Evolutionary conservation across 2,797 vertebrate species (phyloP).

Genomic region (Cossypha dichroa): DNA sequence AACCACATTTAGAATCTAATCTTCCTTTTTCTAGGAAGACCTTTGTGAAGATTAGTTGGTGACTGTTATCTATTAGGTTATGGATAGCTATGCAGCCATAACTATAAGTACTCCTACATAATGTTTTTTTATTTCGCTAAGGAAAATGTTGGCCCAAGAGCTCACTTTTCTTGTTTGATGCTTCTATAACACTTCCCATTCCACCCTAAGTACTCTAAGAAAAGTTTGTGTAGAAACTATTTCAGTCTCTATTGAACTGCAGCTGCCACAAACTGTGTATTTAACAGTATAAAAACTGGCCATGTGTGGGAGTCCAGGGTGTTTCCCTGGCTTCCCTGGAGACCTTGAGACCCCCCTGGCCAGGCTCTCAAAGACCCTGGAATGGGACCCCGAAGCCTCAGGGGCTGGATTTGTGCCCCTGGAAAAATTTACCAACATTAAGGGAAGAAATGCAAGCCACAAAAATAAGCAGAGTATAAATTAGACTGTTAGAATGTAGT

Average conservation of each 20-base stretch:
- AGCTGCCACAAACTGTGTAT: background rate
- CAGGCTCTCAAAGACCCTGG: too few species aligned
- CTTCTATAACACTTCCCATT: background rate
- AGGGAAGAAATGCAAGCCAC: too few species aligned
- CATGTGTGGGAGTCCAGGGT: background rate
- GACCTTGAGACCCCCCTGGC: too few species aligned
- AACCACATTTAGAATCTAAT: background rate
- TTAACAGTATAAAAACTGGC: background rate
- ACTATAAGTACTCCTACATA: background rate
- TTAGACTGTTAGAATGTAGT: too few species aligned
- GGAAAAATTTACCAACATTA: too few species aligned
- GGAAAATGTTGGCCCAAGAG: background rate
- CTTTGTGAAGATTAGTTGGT: background rate
- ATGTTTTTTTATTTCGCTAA: background rate
- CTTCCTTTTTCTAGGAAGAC: constrained; percentile 3
- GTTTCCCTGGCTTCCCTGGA: too few species aligned
- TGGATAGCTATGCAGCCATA: background rate
- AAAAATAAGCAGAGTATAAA: too few species aligned
- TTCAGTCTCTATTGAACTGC: background rate
- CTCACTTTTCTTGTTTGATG: background rate
- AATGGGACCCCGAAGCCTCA: too few species aligned
- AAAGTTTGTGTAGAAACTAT: background rate
- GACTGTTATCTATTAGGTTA: background rate
- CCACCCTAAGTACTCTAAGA: background rate
- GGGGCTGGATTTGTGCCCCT: too few species aligned